Base-by-base conservation (phyloP, 1,140 invertebrate genomes). In the Papilio xuthus region DNA sequence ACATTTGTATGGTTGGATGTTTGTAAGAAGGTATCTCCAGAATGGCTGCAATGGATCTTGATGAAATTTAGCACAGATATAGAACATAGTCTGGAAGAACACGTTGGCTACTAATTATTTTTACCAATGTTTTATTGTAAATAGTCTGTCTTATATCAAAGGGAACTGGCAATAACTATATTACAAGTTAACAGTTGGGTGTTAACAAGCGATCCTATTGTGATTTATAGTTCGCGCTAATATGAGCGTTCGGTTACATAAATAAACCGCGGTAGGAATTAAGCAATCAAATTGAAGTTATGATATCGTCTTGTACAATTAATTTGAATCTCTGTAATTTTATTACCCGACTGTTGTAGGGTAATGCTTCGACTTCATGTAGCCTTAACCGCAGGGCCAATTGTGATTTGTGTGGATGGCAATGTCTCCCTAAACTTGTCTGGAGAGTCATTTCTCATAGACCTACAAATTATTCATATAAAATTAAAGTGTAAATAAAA, bases 121-220 rank as follows among this genome's bases (percentile, higher is more conserved):
- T n/a, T n/a, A n/a, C 0, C 53, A 42, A 12, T 15, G 12, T 47
- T 15, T 18, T 47, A 32, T 32, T 47, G 6, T 18, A 12, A 47
- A 47, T 42, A 9, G 53, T 56, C n/a, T 10, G 26, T 20, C 13
- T 74, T 53, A 26, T 44, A 37, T 23, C 72, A 2, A 7, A 18
- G 18, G 28, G 26, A 26, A 32, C 26, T 74, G 10, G 3, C 20
- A 47, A 20, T 47, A 32, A 4, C 37, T 20, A 71, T 74, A 74
- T 74, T 74, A 26, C 47, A 47, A 32, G 47, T 53, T 74, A 53
- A 74, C n/a, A 44, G 37, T 26, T 18, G 20, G 44, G 44, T 47
- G 44, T 56, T 32, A 53, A 74, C 72, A 74, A 74, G 15, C 44
- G 26, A 53, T 28, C 47, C 23, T 44, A 74, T 74, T 53, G 32